Evolutionary conservation across 2,797 vertebrate species (phyloP).

Genomic region (Orientallactaga sibirica): DNA sequence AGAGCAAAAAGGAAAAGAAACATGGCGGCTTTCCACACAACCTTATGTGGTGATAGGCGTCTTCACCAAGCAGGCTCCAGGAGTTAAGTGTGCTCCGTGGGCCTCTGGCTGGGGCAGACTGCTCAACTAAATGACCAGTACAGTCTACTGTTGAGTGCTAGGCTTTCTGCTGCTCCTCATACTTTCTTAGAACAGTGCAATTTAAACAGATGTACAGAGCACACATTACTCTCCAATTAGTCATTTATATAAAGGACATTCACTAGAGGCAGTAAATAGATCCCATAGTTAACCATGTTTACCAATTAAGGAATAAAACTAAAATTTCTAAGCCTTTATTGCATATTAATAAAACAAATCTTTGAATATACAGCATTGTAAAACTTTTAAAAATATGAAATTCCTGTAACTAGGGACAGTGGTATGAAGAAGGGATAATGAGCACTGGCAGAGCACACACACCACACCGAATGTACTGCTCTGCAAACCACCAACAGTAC

Average conservation of each 20-base stretch:
- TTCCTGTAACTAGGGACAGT: constrained; percentile 86
- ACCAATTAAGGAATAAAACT: constrained; percentile 87
- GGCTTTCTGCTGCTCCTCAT: constrained; percentile 82
- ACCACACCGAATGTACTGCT: constrained; percentile 83
- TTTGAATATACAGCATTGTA: constrained; percentile 91
- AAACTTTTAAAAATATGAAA: constrained; percentile 89
- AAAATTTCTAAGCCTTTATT: constrained; percentile 90
- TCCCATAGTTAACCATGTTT: constrained; percentile 87
- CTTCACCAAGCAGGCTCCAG: constrained; percentile 87
- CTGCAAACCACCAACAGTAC: constrained; percentile 87
- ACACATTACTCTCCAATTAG: constrained; percentile 87
- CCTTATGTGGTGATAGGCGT: constrained; percentile 84
- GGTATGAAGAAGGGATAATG: constrained; percentile 86
- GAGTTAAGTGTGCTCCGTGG: constrained; percentile 82
- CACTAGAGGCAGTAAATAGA: constrained; percentile 89
- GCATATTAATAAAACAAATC: constrained; percentile 91
- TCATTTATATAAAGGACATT: constrained; percentile 89
- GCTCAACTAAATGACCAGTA: constrained; percentile 84
- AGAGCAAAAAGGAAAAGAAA: constrained; percentile 87
- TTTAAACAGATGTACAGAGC: constrained; percentile 88
- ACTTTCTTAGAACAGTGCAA: constrained; percentile 88
- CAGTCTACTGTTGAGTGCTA: constrained; percentile 81
- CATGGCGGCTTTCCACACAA: constrained; percentile 87
- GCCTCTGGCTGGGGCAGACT: constrained; percentile 85
- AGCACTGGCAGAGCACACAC: constrained; percentile 79